Percentiles rank a stretch among this genome's conserved stretches.
These are phyloP conservation scores for Pristionchus exspectatus DNA, from an alignment of 2,888 invertebrate species.

Conservation along the genomic window DNA sequence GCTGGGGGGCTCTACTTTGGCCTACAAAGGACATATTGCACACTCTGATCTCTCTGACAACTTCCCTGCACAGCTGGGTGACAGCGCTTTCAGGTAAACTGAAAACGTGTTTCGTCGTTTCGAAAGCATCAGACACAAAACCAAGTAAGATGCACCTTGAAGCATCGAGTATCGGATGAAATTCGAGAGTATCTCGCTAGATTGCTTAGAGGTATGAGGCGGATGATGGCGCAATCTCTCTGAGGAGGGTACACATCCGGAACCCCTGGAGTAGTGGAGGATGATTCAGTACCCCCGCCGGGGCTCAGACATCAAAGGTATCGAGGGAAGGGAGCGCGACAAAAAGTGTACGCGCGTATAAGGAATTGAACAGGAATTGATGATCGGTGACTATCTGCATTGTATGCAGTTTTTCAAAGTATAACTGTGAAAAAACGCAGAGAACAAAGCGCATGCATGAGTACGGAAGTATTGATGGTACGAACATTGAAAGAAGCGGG, in stretches of 20 bases:
- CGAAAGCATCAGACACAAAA: too few species aligned
- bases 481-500: too few species aligned
- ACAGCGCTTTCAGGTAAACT: too few species aligned
- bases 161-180: neutral
- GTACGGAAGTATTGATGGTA: too few species aligned
- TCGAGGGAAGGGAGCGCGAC: neutral
- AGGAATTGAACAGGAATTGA: conserved; percentile 16
- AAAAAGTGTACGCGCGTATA: neutral
- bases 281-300: conserved; percentile 2
- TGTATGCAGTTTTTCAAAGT: too few species aligned
- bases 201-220: neutral
- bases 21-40: neutral
- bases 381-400: neutral
- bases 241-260: conserved; percentile 33
- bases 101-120: too few species aligned
- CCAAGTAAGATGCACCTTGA: neutral
- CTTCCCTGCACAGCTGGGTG: too few species aligned
- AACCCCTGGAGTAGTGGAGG: neutral
- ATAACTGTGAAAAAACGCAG: neutral
- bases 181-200: neutral
- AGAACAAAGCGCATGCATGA: neutral
- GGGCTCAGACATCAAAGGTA: neutral
- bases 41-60: neutral
- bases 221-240: conserved; percentile 19
- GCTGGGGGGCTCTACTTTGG: neutral